phyloP scores from a whole-genome alignment of 2,888 invertebrate species.

The Epinotia brunnichana region DNA sequence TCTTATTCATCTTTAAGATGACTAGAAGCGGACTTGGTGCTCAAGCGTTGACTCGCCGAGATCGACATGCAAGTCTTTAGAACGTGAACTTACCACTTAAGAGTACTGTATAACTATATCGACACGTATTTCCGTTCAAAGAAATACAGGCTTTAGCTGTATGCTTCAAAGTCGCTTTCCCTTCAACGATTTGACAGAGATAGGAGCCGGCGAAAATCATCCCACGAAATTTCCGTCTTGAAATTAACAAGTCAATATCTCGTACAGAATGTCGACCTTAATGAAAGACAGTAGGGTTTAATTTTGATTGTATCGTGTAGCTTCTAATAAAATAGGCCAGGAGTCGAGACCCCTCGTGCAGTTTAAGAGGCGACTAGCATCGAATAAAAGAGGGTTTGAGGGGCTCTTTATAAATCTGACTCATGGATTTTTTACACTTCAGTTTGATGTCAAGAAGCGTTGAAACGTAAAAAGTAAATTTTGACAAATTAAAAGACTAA shows the following conservation, averaged over 20 bases:
- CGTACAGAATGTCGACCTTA: conserved; percentile 48
- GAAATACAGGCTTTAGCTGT: neutral
- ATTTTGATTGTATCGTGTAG: conserved; percentile 45
- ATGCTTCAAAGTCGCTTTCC: neutral
- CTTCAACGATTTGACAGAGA: neutral
- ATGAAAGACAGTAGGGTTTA: conserved; percentile 46
- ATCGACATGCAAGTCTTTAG: conserved; percentile 10
- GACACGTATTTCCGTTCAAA: neutral
- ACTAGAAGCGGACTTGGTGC: neutral
- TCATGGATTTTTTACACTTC: conserved; percentile 60
- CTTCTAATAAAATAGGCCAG: conserved; percentile 67
- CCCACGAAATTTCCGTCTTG: conserved; percentile 33
- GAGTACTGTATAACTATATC: neutral
- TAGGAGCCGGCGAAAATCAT: conserved; percentile 18
- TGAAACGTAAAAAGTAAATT: conserved; percentile 31
- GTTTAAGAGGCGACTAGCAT: conserved; percentile 58
- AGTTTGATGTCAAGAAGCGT: conserved; percentile 33
- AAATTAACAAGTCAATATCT: conserved; percentile 49
- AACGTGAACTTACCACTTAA: conserved; percentile 17
- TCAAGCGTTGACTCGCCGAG: conserved; percentile 11
- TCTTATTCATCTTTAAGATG: neutral
- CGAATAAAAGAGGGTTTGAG: conserved; percentile 54
- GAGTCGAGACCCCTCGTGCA: conserved; percentile 52
- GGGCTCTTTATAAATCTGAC: conserved; percentile 61
- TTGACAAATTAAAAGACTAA: conserved; percentile 26